A percentile compares a stretch with the other conserved stretches of the same genome.
These are phyloP conservation scores for Bucorvus abyssinicus DNA, from an alignment of 2,797 vertebrate species.

Conservation along the genomic window DNA sequence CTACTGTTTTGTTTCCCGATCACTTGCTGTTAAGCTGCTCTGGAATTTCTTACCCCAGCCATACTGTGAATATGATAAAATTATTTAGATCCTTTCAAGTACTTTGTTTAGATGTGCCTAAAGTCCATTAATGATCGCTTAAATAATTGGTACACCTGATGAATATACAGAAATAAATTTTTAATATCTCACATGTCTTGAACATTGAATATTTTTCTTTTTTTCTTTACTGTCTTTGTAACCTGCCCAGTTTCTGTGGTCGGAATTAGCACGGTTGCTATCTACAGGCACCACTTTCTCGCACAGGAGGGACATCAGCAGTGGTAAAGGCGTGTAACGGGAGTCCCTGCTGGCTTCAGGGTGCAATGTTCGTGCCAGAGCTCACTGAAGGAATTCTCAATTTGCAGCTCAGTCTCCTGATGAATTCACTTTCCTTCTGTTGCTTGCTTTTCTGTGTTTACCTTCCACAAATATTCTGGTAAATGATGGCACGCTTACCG, in stretches of 20 bases:
- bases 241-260: background rate
- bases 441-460: rapidly evolving
- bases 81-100: background rate
- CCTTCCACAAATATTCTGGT: background rate
- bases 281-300: rapidly evolving
- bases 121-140: background rate
- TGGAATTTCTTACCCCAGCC: background rate
- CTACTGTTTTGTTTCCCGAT: background rate
- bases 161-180: background rate
- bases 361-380: background rate
- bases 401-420: background rate
- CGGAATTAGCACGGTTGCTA: background rate
- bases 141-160: background rate
- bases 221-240: background rate
- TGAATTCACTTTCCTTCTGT: background rate
- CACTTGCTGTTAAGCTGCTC: background rate
- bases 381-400: background rate
- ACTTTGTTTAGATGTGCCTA: background rate
- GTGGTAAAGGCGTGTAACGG: background rate
- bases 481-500: background rate
- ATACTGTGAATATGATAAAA: background rate
- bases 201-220: background rate
- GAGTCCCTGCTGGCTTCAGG: background rate
- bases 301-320: background rate
- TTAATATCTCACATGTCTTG: background rate